Base-by-base conservation (phyloP, 2,113 vertebrate genomes). In the Lepisosteus oculatus region DNA sequence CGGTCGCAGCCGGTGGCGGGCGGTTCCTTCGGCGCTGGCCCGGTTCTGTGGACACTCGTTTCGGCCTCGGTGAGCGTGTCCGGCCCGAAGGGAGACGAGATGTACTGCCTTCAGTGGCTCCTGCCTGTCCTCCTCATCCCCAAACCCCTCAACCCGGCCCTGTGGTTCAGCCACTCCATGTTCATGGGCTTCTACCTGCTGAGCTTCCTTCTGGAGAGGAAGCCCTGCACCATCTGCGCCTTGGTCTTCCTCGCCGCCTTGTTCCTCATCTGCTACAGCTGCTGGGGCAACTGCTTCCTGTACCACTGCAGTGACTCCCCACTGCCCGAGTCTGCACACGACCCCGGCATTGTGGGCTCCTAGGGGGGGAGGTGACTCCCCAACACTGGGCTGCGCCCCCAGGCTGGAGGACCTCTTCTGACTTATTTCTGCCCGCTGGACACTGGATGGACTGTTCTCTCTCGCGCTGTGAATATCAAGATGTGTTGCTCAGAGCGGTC, bases 171-270 rank as follows among this genome's bases (percentile, higher is more conserved):
- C 85, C 97, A 99, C 91, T 98, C 97, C 62, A 95, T 99, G 96
- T 99, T 99, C 85, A 99, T 99, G 97, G 97, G 96, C 86, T 99
- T 99, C 91, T 99, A 99, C 88, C 90, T 99, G 87, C 96, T 99
- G 83, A 99, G 97, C 92, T 99, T 99, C 87, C 91, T 99, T 79
- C 87, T 99, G 93, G 97, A 99, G 87, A 93, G 97, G 88, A 99
- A 99, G 84, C 97, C 97, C 77, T 99, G 97, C 91, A 99, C 97
- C 3, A 99, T 99, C 83, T 99, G 97, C 91, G 97, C 97, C 92
- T 93, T 99, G 92, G 96, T 99, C 81, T 99, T 99, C 89, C 92
- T 99, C 74, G 97, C 96, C 61, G 97, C 97, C 68, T 87, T 99
- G 0, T 96, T 98, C 75, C 97, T 99, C 79, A 95, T 99, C 90